Conservation (phyloP, 1,140 invertebrate genomes). For the Oreohelix idahoensis region DNA sequence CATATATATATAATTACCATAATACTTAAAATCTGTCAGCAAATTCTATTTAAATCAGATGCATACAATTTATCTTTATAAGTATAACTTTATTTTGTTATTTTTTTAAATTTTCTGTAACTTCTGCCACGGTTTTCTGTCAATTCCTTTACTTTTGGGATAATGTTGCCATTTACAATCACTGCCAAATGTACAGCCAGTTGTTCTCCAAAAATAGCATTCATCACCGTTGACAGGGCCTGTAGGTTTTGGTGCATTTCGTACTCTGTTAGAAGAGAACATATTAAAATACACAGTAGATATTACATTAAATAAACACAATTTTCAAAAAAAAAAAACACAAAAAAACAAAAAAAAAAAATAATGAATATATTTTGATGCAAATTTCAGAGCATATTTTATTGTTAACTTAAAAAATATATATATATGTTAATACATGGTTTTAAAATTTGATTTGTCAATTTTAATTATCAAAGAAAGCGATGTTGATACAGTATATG, state of each 20-base stretch:
- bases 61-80: background rate
- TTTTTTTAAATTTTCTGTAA: slow-evolving; percentile 17
- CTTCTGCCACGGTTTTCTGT: slow-evolving; percentile 75
- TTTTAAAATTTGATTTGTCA: no score
- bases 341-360: no score
- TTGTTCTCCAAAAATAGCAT: slow-evolving; percentile 76
- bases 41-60: background rate
- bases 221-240: slow-evolving; percentile 75
- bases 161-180: slow-evolving; percentile 73
- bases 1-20: background rate
- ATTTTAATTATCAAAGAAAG: no score
- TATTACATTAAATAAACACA: no score
- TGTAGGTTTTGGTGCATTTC: slow-evolving; percentile 61
- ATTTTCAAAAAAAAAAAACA: no score
- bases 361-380: no score
- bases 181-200: slow-evolving; percentile 74
- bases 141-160: slow-evolving; percentile 72
- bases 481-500: no score
- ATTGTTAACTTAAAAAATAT: no score
- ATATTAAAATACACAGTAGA: background rate
- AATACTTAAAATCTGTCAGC: background rate
- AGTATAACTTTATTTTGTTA: background rate
- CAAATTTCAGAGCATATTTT: no score
- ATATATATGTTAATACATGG: no score
- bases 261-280: slow-evolving; percentile 32